phyloP scores from a whole-genome alignment of 2,888 invertebrate genomes.

The Drosophila acutilabella region DNA sequence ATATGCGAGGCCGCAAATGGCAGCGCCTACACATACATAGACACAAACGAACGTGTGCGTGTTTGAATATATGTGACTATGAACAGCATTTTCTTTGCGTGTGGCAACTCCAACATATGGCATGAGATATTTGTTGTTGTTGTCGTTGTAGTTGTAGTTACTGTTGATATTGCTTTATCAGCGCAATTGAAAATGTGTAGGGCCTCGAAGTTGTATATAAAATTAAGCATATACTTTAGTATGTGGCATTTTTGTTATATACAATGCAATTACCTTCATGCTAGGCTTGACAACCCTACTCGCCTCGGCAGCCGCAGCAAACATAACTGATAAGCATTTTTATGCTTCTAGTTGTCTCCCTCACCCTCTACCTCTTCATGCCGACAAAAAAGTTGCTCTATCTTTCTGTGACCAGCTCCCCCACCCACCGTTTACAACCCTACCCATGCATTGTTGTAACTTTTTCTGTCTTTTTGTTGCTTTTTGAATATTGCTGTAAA shows the following conservation, averaged over 20 bases:
- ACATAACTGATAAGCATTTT: constrained; percentile 68
- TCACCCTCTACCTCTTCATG: too few relatives aligned
- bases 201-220: constrained; percentile 33
- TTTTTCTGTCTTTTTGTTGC: constrained; percentile 13
- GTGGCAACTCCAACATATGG: constrained; percentile 78
- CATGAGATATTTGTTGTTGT: constrained; percentile 32
- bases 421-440: constrained; percentile 8
- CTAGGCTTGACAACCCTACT: constrained; percentile 43
- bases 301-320: constrained; percentile 7
- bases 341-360: constrained; percentile 6
- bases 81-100: constrained; percentile 64
- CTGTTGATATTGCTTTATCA: constrained; percentile 55
- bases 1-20: constrained; percentile 68
- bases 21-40: constrained; percentile 44
- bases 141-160: constrained; percentile 18
- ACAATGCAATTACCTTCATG: constrained; percentile 34
- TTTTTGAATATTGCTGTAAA: constrained; percentile 44
- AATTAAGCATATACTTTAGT: background rate
- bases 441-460: constrained; percentile 52
- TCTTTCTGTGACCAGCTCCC: too few relatives aligned
- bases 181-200: constrained; percentile 55
- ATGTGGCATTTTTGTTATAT: constrained; percentile 4
- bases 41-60: constrained; percentile 5
- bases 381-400: background rate
- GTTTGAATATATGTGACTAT: constrained; percentile 18